A percentile compares a stretch with the other conserved stretches of the same genome.
Conservation (phyloP, 2,888 invertebrate species). For the Leuctra nigra region DNA sequence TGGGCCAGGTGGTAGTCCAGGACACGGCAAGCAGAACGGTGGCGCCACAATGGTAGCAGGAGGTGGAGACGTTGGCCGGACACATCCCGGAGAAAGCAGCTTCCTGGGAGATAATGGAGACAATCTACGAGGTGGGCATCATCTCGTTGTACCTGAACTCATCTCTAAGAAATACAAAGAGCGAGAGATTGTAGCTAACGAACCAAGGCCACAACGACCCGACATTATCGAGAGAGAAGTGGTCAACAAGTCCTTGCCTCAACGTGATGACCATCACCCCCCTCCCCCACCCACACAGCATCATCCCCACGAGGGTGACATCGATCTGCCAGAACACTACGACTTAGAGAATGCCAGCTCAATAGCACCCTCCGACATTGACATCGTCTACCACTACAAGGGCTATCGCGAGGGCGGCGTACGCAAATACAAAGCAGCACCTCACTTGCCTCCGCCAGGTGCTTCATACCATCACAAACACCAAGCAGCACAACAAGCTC, state of each 20-base stretch:
- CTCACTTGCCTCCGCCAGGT: conserved; percentile 49
- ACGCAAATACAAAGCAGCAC: conserved; percentile 81
- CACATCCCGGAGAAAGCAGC: conserved; percentile 43
- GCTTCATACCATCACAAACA: conserved; percentile 69
- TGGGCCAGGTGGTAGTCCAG: conserved; percentile 51
- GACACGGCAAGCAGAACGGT: conserved; percentile 71
- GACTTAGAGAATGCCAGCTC: conserved; percentile 96
- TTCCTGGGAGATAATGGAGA: conserved; percentile 65
- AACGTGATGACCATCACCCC: conserved; percentile 71
- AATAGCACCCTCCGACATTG: conserved; percentile 95
- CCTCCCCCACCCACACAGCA: conserved; percentile 64
- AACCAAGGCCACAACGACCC: conserved; percentile 68
- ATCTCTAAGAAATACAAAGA: conserved; percentile 86
- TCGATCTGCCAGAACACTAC: conserved; percentile 86
- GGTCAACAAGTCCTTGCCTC: conserved; percentile 74
- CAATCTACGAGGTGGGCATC: conserved; percentile 66
- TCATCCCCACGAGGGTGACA: conserved; percentile 63
- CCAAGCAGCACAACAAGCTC: conserved; percentile 47
- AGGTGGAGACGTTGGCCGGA: conserved; percentile 54
- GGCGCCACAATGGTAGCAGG: conserved; percentile 61
- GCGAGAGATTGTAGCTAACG: conserved; percentile 61
- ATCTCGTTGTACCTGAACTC: conserved; percentile 77
- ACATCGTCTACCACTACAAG: conserved; percentile 94
- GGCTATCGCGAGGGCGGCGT: conserved; percentile 81
- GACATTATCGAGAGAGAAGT: conserved; percentile 91